Evolutionary conservation across 2,113 vertebrate species (phyloP), one percentile per base, ranked within the genome.

Genomic region (Equus quagga): DNA sequence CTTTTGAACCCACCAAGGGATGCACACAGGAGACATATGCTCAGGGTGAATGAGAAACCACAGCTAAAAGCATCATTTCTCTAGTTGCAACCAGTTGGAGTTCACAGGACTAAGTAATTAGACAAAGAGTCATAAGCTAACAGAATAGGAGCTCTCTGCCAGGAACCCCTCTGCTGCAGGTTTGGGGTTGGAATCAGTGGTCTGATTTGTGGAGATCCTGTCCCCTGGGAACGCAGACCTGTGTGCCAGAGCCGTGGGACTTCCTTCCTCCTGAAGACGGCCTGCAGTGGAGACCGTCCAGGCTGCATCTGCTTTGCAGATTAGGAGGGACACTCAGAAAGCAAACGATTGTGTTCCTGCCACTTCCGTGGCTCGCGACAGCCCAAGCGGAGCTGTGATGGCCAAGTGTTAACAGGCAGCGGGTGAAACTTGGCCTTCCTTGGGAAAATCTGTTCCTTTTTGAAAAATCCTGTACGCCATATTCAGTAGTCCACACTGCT

Each of bases 281-380:
- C 92, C 92, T 83, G 91, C 80, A 79, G 41, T 78, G 65, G 84
- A 94, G 58, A 70, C 87, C 0, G 0, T 69, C 90, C 96, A 97
- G 70, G 5, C 84, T 26, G 69, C 97, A 97, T 98, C 98, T 98
- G 98, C 90, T 98, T 97, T 95, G 91, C 94, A 97, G 97, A 98
- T 98, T 92, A 98, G 36, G n/a, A 96, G 89, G 97, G 44, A 96
- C 51, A 54, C 96, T 17, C 49, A 95, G 97, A 97, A 91, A 97
- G 96, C 84, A 96, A 87, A 31, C 8, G 8, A 49, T 96, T 98
- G 96, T 75, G 26, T 51, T 95, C 56, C 65, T 89, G 92, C 82
- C 19, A 13, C 17, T 92, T 94, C 88, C 2, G 0, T 88, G 91
- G 96, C 58, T 67, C 72, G 6, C 4, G 79, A 49, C 7, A 88